These are phyloP conservation scores for Romanomermis culicivorax DNA, from an alignment of 2,888 invertebrate genomes.

Conservation along the genomic window DNA sequence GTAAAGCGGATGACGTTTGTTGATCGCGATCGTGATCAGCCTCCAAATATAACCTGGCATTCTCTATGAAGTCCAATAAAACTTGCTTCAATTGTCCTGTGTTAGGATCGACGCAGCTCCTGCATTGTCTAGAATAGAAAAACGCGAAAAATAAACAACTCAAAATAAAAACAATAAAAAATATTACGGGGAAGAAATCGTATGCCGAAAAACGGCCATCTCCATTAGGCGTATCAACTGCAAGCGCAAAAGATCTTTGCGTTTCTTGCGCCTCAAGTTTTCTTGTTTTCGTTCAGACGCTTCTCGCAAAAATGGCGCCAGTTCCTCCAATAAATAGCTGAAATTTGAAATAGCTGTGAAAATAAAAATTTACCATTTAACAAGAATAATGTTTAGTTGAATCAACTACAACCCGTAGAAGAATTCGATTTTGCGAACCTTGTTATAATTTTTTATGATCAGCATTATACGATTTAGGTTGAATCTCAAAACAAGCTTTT, in stretches of 20 bases:
- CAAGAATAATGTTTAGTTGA: neutral
- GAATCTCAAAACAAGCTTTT: no score
- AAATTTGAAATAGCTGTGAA: conserved; percentile 9
- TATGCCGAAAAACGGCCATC: conserved; percentile 69
- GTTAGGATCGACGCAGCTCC: conserved; percentile 58
- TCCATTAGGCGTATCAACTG: conserved; percentile 77
- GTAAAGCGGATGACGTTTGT: conserved; percentile 56
- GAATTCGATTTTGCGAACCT: no score
- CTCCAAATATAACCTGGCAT: conserved; percentile 68
- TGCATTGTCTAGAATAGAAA: conserved; percentile 34
- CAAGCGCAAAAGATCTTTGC: conserved; percentile 71
- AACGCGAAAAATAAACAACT: neutral
- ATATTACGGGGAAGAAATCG: conserved; percentile 36
- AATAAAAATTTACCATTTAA: neutral
- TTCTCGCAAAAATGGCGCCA: conserved; percentile 70
- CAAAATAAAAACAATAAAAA: neutral
- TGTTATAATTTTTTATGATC: no score
- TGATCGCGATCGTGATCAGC: conserved; percentile 81
- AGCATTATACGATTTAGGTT: no score
- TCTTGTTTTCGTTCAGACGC: conserved; percentile 92
- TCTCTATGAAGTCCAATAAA: conserved; percentile 82
- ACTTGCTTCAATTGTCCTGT: conserved; percentile 61
- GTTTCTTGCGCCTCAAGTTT: conserved; percentile 67
- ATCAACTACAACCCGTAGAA: no score
- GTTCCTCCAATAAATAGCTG: conserved; percentile 73